Evolutionary conservation across 2,888 invertebrate species (phyloP).

Genomic region (Nycteola revayana): DNA sequence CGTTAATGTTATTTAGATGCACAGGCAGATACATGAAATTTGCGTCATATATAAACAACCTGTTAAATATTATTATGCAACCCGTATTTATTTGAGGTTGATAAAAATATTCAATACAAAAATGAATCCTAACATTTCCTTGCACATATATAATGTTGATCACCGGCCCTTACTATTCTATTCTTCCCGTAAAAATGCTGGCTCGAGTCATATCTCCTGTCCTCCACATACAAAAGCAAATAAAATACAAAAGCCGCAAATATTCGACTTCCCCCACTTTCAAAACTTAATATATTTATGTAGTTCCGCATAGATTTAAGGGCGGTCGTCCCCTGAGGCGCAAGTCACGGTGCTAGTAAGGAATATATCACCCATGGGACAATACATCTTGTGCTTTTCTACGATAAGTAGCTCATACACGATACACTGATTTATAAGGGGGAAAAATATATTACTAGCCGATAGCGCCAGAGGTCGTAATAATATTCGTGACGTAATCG

Average conservation of each 20-base stretch:
- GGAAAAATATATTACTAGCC: slow-evolving; percentile 52
- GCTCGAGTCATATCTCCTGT: no score
- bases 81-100: no score
- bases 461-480: slow-evolving; percentile 37
- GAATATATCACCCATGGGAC: slow-evolving; percentile 64
- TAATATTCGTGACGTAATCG: slow-evolving; percentile 30
- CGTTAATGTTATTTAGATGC: no score
- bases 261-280: slow-evolving; percentile 27
- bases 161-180: no score
- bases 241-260: slow-evolving; percentile 21
- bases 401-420: slow-evolving; percentile 68
- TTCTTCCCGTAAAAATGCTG: no score
- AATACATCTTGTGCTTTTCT: slow-evolving; percentile 62
- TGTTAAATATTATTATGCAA: no score
- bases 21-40: no score
- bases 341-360: slow-evolving; percentile 48
- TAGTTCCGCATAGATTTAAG: slow-evolving; percentile 31
- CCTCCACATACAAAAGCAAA: slow-evolving; percentile 3
- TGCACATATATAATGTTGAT: no score
- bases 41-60: no score
- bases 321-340: slow-evolving; percentile 40
- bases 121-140: no score
- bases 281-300: slow-evolving; percentile 38
- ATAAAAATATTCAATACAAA: no score
- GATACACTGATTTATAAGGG: slow-evolving; percentile 71